These are phyloP conservation scores for Baccha elongata DNA, from an alignment of 2,888 invertebrate genomes.

Conservation along the genomic window DNA sequence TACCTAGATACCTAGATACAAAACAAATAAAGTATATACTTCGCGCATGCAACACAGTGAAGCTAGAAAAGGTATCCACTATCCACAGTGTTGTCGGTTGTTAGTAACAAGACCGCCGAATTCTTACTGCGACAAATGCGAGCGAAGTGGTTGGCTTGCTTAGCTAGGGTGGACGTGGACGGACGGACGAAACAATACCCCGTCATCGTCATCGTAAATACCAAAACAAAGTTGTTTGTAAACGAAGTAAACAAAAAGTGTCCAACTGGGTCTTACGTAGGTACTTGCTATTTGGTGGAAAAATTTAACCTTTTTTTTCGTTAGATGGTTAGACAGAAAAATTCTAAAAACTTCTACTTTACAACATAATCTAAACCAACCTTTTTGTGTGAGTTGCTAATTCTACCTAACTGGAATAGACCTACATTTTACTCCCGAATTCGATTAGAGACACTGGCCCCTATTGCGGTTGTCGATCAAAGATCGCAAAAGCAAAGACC, in stretches of 20 bases:
- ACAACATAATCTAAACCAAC: too few species aligned
- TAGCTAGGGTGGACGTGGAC: conserved; percentile 56
- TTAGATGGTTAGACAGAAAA: too few species aligned
- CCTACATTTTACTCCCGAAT: too few species aligned
- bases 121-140: conserved; percentile 49
- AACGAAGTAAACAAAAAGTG: background rate
- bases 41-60: conserved; percentile 21
- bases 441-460: too few species aligned
- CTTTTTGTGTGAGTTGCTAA: too few species aligned
- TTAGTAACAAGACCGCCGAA: conserved; percentile 67
- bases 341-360: too few species aligned
- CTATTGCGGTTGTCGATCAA: too few species aligned
- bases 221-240: conserved; percentile 33
- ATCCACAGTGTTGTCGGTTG: conserved; percentile 40
- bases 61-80: conserved; percentile 39
- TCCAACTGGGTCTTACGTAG: too few species aligned
- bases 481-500: too few species aligned
- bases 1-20: conserved; percentile 17
- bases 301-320: too few species aligned
- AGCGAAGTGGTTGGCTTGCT: conserved; percentile 12
- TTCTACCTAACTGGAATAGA: too few species aligned
- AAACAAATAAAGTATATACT: conserved; percentile 21
- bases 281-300: too few species aligned
- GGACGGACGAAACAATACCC: conserved; percentile 29
- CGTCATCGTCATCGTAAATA: conserved; percentile 25